Conservation (phyloP, 1,140 invertebrate genomes). For the Ceratosolen fusciceps region DNA sequence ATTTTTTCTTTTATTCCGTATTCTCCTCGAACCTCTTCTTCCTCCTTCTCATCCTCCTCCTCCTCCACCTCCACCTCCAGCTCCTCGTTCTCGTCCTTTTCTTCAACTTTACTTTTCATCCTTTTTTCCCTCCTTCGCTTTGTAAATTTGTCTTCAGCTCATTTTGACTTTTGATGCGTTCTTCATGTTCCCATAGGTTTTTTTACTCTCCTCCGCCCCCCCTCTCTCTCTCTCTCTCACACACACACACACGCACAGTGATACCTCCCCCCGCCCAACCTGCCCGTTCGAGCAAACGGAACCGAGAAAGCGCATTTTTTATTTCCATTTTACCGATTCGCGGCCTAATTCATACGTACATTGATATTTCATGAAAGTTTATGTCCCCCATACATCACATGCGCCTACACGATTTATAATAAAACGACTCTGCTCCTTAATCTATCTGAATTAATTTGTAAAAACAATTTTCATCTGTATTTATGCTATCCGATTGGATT, state of each 20-base stretch:
- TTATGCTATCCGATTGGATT: background rate
- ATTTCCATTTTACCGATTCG: background rate
- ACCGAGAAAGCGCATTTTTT: background rate
- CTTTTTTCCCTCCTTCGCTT: slow-evolving; percentile 11
- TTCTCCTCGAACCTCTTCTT: background rate
- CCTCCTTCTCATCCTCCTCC: background rate
- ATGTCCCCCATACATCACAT: background rate
- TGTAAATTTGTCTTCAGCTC: slow-evolving; percentile 13
- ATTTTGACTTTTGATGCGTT: background rate
- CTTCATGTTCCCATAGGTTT: background rate
- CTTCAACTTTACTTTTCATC: background rate
- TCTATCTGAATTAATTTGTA: background rate
- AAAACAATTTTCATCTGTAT: background rate
- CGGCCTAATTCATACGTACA: background rate
- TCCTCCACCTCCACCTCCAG: background rate
- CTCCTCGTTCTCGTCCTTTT: background rate
- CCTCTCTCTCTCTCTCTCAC: too few relatives aligned
- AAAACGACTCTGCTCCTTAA: background rate
- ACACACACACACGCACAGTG: too few relatives aligned
- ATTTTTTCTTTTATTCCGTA: slow-evolving; percentile 14
- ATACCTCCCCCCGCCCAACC: too few relatives aligned
- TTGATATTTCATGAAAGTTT: background rate
- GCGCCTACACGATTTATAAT: background rate
- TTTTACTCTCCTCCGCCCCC: background rate
- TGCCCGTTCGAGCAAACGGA: background rate